Evolutionary conservation across 2,797 vertebrate species (phyloP).

Genomic region (Pseudochirops cupreus): DNA sequence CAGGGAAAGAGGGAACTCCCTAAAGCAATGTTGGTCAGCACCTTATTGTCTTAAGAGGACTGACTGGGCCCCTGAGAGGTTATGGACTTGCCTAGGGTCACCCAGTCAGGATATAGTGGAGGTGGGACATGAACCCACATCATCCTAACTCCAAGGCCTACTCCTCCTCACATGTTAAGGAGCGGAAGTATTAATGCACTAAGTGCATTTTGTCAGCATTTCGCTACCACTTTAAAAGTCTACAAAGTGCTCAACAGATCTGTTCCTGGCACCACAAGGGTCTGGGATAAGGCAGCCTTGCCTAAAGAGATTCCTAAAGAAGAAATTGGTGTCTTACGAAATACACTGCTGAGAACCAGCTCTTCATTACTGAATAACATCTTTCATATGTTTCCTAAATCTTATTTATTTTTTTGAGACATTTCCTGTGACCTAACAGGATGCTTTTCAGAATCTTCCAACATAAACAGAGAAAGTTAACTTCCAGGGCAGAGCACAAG

Average conservation of each 20-base stretch:
- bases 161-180: neutral
- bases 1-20: neutral
- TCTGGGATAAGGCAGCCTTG: neutral
- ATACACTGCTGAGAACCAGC: neutral
- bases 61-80: neutral
- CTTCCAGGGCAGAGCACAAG: slow-evolving; percentile 46
- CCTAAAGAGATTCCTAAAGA: neutral
- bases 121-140: neutral
- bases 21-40: neutral
- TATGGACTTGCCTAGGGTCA: neutral
- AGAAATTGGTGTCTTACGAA: neutral
- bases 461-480: slow-evolving; percentile 64
- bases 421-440: slow-evolving; percentile 61
- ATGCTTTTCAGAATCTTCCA: slow-evolving; percentile 69
- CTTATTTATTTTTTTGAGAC: slow-evolving; percentile 55
- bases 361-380: neutral
- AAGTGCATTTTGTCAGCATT: neutral
- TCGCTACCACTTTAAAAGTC: neutral
- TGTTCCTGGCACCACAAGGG: neutral
- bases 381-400: slow-evolving; percentile 34
- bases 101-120: neutral
- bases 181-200: neutral
- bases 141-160: neutral
- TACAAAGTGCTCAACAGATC: neutral
- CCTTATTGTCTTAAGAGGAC: neutral